Base-by-base conservation (phyloP, 2,113 vertebrate genomes). In the Hypomesus transpacificus region DNA sequence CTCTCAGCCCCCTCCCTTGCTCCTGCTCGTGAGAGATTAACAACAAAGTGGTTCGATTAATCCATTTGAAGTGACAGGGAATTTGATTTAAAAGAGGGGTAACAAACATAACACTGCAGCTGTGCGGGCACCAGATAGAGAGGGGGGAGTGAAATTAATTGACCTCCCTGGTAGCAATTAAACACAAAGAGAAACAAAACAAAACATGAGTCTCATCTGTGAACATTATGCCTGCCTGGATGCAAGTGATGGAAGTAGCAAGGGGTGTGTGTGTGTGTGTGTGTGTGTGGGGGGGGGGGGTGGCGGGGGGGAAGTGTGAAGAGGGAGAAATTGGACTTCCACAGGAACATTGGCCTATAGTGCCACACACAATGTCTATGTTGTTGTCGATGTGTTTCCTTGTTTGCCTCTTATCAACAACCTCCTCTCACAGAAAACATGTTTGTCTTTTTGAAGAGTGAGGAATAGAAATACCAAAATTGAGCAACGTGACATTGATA, bases 1-100 rank as follows among this genome's bases (percentile, higher is more conserved):
- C 66, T 74, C 75, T 86, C 79, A 59, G 80, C 70, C 80, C 66
- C 80, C 78, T 81, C 71, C 87, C 86, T 86, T 88, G 82, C 82
- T 85, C 88, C 91, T 93, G 90, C 87, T 79, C 83, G 84, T 90
- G 85, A 78, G 81, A 91, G 92, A 91, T 90, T 87, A 92, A 91
- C 84, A 91, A 85, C 90, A 92, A 90, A 88, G 87, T 73, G 85
- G 79, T 88, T 91, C 90, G 87, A 87, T 86, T 92, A 86, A 90
- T 89, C 81, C 91, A 75, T 92, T 78, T 87, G 88, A 91, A 91
- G 87, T 79, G 88, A 90, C 88, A 87, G 85, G 86, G 88, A 89
- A 90, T 91, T 88, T 88, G 87, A 88, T 89, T 88, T 85, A 83
- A 84, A 90, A 90, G 85, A 85, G 84, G 79, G 83, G 83, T 81